phyloP scores from a whole-genome alignment of 2,797 vertebrate species.

The Sebastolobus altivelis region DNA sequence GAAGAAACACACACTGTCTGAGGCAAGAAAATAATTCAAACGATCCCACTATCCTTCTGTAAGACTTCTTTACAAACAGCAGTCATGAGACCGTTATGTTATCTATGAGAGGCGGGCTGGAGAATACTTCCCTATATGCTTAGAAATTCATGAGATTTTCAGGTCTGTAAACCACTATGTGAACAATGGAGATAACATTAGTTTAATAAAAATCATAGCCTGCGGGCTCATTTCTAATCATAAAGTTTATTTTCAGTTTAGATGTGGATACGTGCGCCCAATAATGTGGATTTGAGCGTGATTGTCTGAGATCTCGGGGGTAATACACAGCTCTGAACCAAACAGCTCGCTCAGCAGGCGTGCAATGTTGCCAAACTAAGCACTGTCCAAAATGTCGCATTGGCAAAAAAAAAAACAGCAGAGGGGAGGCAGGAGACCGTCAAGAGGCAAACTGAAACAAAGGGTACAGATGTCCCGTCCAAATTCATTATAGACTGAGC shows the following conservation, averaged over 20 bases:
- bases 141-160: slow-evolving; percentile 47
- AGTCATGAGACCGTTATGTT: slow-evolving; percentile 58
- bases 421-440: slow-evolving; percentile 62
- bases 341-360: slow-evolving; percentile 78
- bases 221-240: slow-evolving; percentile 41
- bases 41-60: slow-evolving; percentile 29
- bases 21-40: slow-evolving; percentile 46
- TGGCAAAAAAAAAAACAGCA: slow-evolving; percentile 70
- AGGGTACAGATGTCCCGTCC: slow-evolving; percentile 63
- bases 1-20: slow-evolving; percentile 24
- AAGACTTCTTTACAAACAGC: slow-evolving; percentile 49
- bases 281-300: slow-evolving; percentile 63
- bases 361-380: slow-evolving; percentile 76
- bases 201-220: slow-evolving; percentile 53
- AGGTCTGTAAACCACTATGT: slow-evolving; percentile 47
- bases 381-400: slow-evolving; percentile 80
- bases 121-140: slow-evolving; percentile 36
- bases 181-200: slow-evolving; percentile 60
- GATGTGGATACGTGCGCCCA: slow-evolving; percentile 42
- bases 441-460: slow-evolving; percentile 66
- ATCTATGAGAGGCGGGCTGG: slow-evolving; percentile 36
- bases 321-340: slow-evolving; percentile 65
- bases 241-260: slow-evolving; percentile 57
- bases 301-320: slow-evolving; percentile 72
- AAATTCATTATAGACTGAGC: slow-evolving; percentile 50